Base-by-base conservation (phyloP, 23 tunicate genomes). In the Ciona savignyi region DNA sequence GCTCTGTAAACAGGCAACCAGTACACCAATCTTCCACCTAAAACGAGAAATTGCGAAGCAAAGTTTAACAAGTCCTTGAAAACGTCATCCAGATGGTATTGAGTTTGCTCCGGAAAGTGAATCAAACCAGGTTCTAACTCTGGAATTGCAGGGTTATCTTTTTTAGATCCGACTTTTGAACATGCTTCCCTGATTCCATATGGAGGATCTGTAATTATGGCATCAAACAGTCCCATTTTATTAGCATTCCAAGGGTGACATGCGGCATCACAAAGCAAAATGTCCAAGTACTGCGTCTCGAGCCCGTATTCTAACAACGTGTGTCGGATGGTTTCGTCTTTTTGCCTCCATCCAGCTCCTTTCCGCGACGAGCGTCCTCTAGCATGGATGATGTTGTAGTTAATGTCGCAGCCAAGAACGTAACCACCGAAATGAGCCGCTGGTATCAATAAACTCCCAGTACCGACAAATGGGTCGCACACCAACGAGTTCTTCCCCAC, bases 171-270 rank as follows among this genome's bases (percentile, higher is more conserved):
- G 60, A 95, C 81, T 63, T 81, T 66, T 3, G 48, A 49, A 48
- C 96, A 81, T 19, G 82, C 82, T 77, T 95, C 99, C 2, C 99
- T 62, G 11, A 95, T 91, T 0, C 99, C 99, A 84, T 95, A 95
- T 19, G 99, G 99, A 27, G 99, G 99, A 65, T 95, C 99, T 42
- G 99, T 95, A 34, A 95, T 95, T 28, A 95, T 95, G 2, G 92
- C 91, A 69, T 95, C 99, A 76, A 89, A 95, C 42, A 89, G 24
- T 27, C 72, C 88, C 27, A 34, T 68, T 3, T 63, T 29, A 24
- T 62, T 74, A 2, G 26, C 34, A 27, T 62, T 63, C 99, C 99
- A 95, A 0, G 93, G 61, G 72, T 80, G 81, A 23, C 69, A 79
- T 25, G 95, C 95, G 34, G 85, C 86, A 77, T 95, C 99, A 27